These are phyloP conservation scores for Cyrtorhinus lividipennis DNA, from an alignment of 1,140 invertebrate species.

Conservation along the genomic window DNA sequence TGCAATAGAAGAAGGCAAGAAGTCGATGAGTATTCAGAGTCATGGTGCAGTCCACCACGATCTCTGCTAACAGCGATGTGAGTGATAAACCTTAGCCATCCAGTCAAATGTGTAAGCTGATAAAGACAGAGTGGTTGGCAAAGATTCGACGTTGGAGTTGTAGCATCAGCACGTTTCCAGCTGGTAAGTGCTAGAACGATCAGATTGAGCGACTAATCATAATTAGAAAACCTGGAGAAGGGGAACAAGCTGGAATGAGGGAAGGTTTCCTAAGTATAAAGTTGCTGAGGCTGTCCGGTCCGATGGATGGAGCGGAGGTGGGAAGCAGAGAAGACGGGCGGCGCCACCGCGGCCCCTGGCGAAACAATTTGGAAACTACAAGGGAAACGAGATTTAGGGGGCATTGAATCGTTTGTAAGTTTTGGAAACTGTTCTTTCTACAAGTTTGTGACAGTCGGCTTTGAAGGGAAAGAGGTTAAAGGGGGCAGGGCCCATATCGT, in stretches of 20 bases:
- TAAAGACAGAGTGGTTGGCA: too few relatives aligned
- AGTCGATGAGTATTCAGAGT: too few relatives aligned
- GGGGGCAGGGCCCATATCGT: background rate
- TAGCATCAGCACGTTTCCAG: too few relatives aligned
- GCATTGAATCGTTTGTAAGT: constrained; percentile 13
- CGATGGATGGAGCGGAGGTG: background rate
- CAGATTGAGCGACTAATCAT: constrained; percentile 1
- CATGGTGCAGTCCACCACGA: too few relatives aligned
- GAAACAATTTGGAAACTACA: constrained; percentile 11
- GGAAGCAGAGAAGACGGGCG: background rate
- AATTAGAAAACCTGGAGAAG: background rate
- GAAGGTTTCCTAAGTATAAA: constrained; percentile 1
- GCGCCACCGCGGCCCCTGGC: constrained; percentile 7
- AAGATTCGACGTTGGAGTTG: too few relatives aligned
- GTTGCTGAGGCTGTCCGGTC: background rate
- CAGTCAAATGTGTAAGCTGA: too few relatives aligned
- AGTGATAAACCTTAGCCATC: too few relatives aligned
- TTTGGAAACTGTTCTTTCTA: constrained; percentile 13
- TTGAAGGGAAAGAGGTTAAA: background rate
- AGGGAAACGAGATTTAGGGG: constrained; percentile 8
- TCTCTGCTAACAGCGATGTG: too few relatives aligned
- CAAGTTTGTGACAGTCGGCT: constrained; percentile 12
- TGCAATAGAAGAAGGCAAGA: too few relatives aligned
- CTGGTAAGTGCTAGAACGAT: too few relatives aligned
- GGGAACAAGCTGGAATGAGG: background rate